Base-by-base conservation (phyloP, 2,888 invertebrate genomes). In the Epinotia ramella region DNA sequence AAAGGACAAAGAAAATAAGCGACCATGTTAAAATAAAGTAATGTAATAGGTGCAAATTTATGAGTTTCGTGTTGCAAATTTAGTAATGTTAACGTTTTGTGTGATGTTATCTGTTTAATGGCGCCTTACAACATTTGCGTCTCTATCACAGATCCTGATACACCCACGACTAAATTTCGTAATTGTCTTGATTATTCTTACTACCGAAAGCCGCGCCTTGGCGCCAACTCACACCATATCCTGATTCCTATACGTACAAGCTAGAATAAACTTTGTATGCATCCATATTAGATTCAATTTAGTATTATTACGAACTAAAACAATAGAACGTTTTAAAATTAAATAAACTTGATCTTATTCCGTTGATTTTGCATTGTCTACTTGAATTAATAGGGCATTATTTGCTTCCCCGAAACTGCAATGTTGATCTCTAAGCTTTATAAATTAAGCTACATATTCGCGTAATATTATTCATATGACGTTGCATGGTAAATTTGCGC, bases 401-500 rank as follows among this genome's bases (percentile, higher is more conserved):
- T 79, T 81, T 79, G 78, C 80, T 70, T 67, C 63, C 73, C 6
- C 44, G 62, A 72, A 79, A 79, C 57, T 70, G 69, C 40, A 62
- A 56, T 63, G 60, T 66, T 53, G 65, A 64, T 64, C 56, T 84
- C 81, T 84, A 81, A 82, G 80, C 86, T 84, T 81, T 89, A 84
- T 71, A 24, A n/a, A 73, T 13, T 77, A 28, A 77, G 4, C n/a
- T 72, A 81, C 84, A 79, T 80, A 60, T 76, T 69, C 28, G 56
- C 68, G 82, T 78, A 67, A 53, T 53, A 18, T 62, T 18, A 44
- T 73, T 62, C n/a, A 46, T 73, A 72, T 67, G 73, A 82, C 72
- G 73, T 77, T 88, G 86, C 89, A 88, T 88, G 88, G 90, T 91
- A 82, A 82, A 82, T 81, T 83, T 89, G 89, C 91, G 88, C 87